These are phyloP conservation scores for Epizoanthus fatuus DNA, from an alignment of 92 coral and sea anemone species.

Conservation along the genomic window DNA sequence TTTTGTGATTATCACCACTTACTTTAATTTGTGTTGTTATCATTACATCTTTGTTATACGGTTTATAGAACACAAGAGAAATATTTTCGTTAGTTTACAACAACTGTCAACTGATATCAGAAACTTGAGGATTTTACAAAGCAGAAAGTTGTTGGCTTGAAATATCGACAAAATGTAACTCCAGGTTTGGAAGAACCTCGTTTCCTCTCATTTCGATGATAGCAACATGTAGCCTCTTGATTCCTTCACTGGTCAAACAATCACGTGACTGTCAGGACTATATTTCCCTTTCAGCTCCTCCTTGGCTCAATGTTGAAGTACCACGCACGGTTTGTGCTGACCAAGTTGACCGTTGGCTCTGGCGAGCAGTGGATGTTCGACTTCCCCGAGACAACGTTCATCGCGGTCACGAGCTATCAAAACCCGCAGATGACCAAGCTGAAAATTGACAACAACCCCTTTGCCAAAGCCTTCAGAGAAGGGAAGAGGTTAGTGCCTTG, in stretches of 20 bases:
- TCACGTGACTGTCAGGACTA: neutral
- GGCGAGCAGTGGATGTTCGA: conserved; percentile 91
- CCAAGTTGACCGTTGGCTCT: conserved; percentile 77
- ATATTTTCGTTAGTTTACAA: no score
- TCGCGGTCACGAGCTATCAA: conserved; percentile 95
- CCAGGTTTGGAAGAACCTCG: no score
- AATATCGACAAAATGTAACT: no score
- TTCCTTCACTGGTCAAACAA: neutral
- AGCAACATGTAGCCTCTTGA: no score
- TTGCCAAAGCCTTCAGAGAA: conserved; percentile 86
- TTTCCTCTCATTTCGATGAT: neutral
- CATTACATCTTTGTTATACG: no score
- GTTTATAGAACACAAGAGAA: no score
- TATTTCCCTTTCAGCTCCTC: conserved; percentile 62
- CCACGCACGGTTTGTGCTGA: conserved; percentile 78
- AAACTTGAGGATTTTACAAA: no score
- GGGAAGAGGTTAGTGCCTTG: conserved; percentile 70
- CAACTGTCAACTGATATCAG: no score
- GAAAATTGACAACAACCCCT: conserved; percentile 94
- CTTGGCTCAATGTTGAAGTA: conserved; percentile 88
- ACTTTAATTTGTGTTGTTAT: no score
- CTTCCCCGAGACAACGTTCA: conserved; percentile 94
- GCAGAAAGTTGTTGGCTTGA: no score
- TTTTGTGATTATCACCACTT: no score
- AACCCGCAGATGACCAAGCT: conserved; percentile 85